phyloP scores from a whole-genome alignment of 37 sponge, comb jelly and placozoan species.

The Bolinopsis microptera region DNA sequence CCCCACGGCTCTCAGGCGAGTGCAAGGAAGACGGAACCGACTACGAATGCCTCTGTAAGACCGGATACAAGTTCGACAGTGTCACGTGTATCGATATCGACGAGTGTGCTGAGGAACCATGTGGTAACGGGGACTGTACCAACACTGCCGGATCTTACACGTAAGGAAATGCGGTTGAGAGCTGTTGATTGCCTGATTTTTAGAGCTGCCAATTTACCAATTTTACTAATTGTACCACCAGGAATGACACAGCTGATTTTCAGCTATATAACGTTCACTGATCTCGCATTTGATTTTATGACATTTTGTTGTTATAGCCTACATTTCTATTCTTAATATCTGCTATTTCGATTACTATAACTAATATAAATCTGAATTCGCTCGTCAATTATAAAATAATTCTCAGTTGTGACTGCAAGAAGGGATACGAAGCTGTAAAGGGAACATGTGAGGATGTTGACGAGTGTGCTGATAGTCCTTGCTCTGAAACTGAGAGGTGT shows the following conservation, averaged over 20 bases:
- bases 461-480: neutral
- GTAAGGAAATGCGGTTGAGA: too few species aligned
- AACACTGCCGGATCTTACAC: neutral
- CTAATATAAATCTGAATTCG: too few species aligned
- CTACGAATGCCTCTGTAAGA: neutral
- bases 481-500: neutral
- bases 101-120: conserved; percentile 26
- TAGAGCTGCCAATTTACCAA: too few species aligned
- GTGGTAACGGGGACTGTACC: neutral
- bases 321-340: too few species aligned
- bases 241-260: too few species aligned
- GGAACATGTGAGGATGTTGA: neutral
- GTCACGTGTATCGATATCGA: conserved; percentile 13
- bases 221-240: too few species aligned
- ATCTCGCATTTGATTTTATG: too few species aligned
- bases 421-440: neutral
- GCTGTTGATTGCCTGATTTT: too few species aligned
- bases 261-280: too few species aligned
- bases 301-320: too few species aligned
- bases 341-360: too few species aligned
- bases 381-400: too few species aligned
- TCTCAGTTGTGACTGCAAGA: neutral
- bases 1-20: neutral
- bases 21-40: neutral
- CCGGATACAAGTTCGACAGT: neutral